A percentile compares a stretch with the other conserved stretches of the same genome.
Conservation (phyloP, 2,888 invertebrate genomes). For the Perizoma affinitatum region DNA sequence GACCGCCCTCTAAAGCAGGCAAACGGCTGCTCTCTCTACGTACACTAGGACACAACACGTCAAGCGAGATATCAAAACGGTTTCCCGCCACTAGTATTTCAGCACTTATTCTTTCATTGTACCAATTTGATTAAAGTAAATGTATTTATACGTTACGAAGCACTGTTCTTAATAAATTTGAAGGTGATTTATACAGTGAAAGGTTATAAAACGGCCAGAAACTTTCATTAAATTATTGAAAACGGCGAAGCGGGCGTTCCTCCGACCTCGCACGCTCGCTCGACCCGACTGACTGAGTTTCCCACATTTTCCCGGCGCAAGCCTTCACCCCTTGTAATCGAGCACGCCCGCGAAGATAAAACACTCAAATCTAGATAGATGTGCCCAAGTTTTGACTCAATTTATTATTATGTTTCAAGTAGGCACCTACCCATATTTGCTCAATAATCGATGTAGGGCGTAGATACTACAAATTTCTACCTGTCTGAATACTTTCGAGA, state of each 20-base stretch:
- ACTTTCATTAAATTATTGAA: constrained; percentile 65
- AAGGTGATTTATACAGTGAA: constrained; percentile 53
- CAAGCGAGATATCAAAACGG: constrained; percentile 81
- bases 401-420: constrained; percentile 9
- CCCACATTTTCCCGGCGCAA: constrained; percentile 81
- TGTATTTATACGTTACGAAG: constrained; percentile 38
- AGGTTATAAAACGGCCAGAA: constrained; percentile 69
- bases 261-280: constrained; percentile 67
- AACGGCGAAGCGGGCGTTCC: constrained; percentile 54
- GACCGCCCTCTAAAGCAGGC: constrained; percentile 81
- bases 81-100: constrained; percentile 83
- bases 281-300: constrained; percentile 80
- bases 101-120: constrained; percentile 61
- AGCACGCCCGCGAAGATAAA: constrained; percentile 75
- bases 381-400: constrained; percentile 38
- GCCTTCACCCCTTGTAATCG: constrained; percentile 82
- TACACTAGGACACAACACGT: constrained; percentile 83
- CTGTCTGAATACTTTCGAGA: too few relatives aligned
- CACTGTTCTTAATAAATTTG: constrained; percentile 47
- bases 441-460: neutral
- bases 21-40: constrained; percentile 79
- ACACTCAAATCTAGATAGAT: constrained; percentile 61
- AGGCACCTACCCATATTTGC: neutral
- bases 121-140: constrained; percentile 26
- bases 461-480: neutral